These are phyloP conservation scores for Zonitis immaculata DNA, from an alignment of 2,888 invertebrate species.

Conservation along the genomic window DNA sequence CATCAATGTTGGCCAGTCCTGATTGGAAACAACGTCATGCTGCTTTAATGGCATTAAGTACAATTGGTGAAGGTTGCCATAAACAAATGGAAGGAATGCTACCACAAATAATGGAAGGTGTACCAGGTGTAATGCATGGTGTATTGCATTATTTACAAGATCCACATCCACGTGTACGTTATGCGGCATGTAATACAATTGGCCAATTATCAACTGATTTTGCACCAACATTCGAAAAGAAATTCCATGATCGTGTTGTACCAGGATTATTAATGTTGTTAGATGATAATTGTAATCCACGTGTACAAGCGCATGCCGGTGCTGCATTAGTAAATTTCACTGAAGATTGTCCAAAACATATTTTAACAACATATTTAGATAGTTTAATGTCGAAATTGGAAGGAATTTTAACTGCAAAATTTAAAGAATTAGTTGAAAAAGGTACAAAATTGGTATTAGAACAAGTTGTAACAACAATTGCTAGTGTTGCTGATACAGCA, in stretches of 20 bases:
- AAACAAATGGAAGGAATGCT: constrained; percentile 96
- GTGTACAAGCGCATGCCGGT: constrained; percentile 83
- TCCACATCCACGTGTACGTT: constrained; percentile 86
- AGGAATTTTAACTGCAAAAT: constrained; percentile 82
- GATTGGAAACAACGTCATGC: constrained; percentile 93
- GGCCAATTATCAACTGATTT: constrained; percentile 99
- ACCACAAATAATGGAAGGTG: constrained; percentile 87
- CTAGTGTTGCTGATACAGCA: constrained; percentile 96
- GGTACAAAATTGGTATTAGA: constrained; percentile 95
- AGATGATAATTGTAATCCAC: constrained; percentile 85
- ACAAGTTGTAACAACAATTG: constrained; percentile 98
- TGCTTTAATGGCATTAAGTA: constrained; percentile 97
- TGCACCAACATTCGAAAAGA: constrained; percentile 94
- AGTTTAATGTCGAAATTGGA: constrained; percentile 89
- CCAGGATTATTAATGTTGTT: constrained; percentile 84
- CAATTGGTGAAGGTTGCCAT: constrained; percentile 97
- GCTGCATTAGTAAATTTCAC: constrained; percentile 99
- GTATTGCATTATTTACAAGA: constrained; percentile 45
- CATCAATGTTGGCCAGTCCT: constrained; percentile 76
- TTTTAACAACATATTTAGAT: constrained; percentile 86
- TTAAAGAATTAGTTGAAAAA: constrained; percentile 89
- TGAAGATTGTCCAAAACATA: constrained; percentile 96
- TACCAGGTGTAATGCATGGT: constrained; percentile 51
- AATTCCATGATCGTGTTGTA: constrained; percentile 94
- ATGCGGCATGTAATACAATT: constrained; percentile 97